Conservation (phyloP, 2,888 invertebrate genomes). For the Odontomyia ornata region DNA sequence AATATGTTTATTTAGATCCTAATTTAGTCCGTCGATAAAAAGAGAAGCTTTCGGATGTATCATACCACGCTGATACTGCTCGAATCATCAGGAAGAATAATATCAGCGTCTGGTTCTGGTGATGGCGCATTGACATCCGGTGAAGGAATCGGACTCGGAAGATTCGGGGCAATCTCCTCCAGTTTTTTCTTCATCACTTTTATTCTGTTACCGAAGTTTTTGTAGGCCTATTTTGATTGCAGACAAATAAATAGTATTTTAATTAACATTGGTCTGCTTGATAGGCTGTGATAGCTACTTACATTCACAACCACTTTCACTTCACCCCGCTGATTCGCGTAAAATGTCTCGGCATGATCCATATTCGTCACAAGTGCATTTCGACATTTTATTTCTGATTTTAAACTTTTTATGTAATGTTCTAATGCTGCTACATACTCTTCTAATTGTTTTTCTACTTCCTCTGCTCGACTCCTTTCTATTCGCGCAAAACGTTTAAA, state of each 20-base stretch:
- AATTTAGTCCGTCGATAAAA: background rate
- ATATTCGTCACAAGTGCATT: slow-evolving; percentile 79
- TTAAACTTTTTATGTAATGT: slow-evolving; percentile 80
- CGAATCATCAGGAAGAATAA: slow-evolving; percentile 74
- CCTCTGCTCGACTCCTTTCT: slow-evolving; percentile 87
- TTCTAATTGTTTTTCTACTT: slow-evolving; percentile 87
- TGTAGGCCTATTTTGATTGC: slow-evolving; percentile 79
- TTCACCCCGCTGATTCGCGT: slow-evolving; percentile 90
- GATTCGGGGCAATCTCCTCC: slow-evolving; percentile 78
- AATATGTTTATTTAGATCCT: background rate
- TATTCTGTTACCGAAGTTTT: slow-evolving; percentile 90
- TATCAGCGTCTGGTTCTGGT: slow-evolving; percentile 83
- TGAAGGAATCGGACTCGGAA: slow-evolving; percentile 72
- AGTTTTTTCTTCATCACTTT: slow-evolving; percentile 85
- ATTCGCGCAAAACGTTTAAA: slow-evolving; percentile 51
- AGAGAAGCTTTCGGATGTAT: background rate
- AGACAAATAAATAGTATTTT: background rate
- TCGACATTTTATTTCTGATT: slow-evolving; percentile 83
- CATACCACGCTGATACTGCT: slow-evolving; percentile 46
- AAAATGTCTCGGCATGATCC: slow-evolving; percentile 84
- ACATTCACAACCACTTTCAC: slow-evolving; percentile 96
- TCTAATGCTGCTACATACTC: slow-evolving; percentile 82
- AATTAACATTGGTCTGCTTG: background rate
- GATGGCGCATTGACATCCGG: slow-evolving; percentile 75
- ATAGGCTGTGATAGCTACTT: slow-evolving; percentile 65